These are phyloP conservation scores for Bufo gargarizans DNA, from an alignment of 2,113 vertebrate genomes.

Conservation along the genomic window DNA sequence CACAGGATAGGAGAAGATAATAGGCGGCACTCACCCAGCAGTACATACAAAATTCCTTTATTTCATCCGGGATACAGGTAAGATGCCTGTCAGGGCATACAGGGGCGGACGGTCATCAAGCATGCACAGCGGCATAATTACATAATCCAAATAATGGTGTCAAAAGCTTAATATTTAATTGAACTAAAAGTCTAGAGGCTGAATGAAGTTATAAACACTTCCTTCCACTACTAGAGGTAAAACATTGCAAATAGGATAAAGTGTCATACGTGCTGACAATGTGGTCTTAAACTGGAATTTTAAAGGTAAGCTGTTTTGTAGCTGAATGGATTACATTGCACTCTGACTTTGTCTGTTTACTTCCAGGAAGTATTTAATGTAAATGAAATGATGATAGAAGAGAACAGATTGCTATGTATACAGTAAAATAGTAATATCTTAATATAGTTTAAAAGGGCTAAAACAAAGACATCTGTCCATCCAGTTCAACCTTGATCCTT, in stretches of 20 bases:
- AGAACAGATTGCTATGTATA: background rate
- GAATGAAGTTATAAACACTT: background rate
- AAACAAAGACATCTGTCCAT: no score
- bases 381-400: background rate
- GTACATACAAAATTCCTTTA: no score
- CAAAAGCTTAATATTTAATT: conserved; percentile 21
- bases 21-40: no score
- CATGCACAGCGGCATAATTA: background rate
- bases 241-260: conserved; percentile 5
- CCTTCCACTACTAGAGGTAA: background rate
- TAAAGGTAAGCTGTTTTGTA: conserved; percentile 3
- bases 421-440: no score
- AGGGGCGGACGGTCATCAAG: no score
- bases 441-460: no score
- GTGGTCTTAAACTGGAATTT: background rate
- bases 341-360: background rate
- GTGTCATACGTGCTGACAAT: background rate
- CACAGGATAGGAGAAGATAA: no score
- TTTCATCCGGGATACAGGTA: no score
- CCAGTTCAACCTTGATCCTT: no score
- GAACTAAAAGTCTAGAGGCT: background rate
- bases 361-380: background rate
- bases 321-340: background rate
- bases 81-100: no score
- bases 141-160: conserved; percentile 12